phyloP scores from a whole-genome alignment of 2,797 vertebrate genomes.

The Phoebastria nigripes region DNA sequence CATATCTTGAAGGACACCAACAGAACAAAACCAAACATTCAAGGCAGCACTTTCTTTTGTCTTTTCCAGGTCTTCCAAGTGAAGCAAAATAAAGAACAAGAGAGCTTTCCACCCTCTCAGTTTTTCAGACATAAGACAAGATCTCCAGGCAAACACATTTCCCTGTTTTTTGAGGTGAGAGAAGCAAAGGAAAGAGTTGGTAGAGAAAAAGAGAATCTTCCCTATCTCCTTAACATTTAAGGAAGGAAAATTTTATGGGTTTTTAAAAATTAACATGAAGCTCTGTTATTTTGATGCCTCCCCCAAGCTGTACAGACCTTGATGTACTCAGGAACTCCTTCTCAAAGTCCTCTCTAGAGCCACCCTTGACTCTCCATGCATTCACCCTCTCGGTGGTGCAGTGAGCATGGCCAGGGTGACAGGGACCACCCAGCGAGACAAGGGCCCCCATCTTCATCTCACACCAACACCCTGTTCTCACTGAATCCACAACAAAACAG shows the following conservation, averaged over 20 bases:
- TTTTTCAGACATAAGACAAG: not conserved
- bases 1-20: not conserved
- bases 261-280: not conserved
- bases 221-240: not conserved
- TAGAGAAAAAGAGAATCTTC: not conserved
- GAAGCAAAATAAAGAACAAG: not conserved
- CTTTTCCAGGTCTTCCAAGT: not conserved
- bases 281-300: not conserved
- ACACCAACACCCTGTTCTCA: not conserved
- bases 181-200: not conserved
- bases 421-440: not conserved
- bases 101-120: not conserved
- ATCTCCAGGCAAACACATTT: not conserved
- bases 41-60: not conserved
- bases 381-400: not conserved
- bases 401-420: not conserved
- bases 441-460: not conserved
- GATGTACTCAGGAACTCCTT: not conserved
- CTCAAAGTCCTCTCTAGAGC: not conserved
- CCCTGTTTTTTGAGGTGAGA: not conserved
- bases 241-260: not conserved
- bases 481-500: not conserved
- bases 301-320: not conserved
- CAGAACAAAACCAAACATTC: not conserved
- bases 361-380: not conserved